Conservation (phyloP, 2,888 invertebrate species). For the Amblyjoppa fuscipennis region DNA sequence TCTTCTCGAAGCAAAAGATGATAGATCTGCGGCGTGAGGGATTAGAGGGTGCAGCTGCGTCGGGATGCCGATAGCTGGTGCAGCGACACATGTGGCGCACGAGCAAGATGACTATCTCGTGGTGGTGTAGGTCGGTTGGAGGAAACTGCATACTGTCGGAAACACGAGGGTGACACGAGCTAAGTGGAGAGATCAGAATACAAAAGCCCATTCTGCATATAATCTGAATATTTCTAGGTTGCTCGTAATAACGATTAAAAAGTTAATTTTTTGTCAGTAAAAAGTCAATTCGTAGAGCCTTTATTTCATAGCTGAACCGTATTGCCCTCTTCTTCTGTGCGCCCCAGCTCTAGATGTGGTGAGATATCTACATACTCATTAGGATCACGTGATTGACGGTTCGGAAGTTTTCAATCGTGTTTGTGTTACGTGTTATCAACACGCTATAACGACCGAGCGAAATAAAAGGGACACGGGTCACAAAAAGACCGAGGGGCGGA, state of each 20-base stretch:
- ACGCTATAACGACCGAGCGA: too few relatives aligned
- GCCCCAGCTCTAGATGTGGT: too few relatives aligned
- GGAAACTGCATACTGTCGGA: conserved; percentile 30
- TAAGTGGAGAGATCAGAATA: not conserved
- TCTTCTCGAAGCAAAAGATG: not conserved
- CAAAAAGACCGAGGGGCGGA: too few relatives aligned
- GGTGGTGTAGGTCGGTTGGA: conserved; percentile 48
- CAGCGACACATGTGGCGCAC: conserved; percentile 45
- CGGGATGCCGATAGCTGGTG: conserved; percentile 59
- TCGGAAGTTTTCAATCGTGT: too few relatives aligned
- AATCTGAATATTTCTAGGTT: not conserved
- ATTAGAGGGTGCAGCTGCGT: not conserved
- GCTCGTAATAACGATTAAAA: not conserved
- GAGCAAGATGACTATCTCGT: conserved; percentile 57
- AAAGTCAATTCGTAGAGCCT: too few relatives aligned
- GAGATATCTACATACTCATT: too few relatives aligned
- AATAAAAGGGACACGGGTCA: too few relatives aligned
- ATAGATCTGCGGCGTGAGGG: not conserved
- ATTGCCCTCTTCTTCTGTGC: too few relatives aligned
- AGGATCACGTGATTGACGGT: too few relatives aligned
- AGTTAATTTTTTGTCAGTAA: not conserved
- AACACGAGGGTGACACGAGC: conserved; percentile 40
- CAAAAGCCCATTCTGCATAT: not conserved
- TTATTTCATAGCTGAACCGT: too few relatives aligned
- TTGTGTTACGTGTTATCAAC: too few relatives aligned